phyloP scores from a whole-genome alignment of 2,113 vertebrate genomes.

The Hippocampus comes region DNA sequence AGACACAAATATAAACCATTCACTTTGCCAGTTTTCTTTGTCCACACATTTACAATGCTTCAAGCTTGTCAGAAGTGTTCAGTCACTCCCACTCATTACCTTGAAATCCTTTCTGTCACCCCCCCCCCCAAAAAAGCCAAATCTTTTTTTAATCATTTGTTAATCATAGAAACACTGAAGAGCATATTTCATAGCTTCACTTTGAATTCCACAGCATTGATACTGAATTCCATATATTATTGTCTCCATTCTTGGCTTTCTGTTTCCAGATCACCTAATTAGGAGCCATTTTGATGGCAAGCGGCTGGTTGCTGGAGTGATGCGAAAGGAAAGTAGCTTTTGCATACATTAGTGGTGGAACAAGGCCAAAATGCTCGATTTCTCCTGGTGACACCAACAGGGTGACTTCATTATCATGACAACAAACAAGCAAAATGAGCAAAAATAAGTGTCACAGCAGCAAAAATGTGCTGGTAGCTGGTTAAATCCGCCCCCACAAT shows the following conservation, averaged over 20 bases:
- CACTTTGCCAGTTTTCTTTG: slow-evolving; percentile 58
- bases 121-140: slow-evolving; percentile 1
- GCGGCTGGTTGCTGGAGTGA: slow-evolving; percentile 52
- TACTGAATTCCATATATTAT: slow-evolving; percentile 37
- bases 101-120: slow-evolving; percentile 47
- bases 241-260: slow-evolving; percentile 38
- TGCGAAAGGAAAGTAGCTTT: slow-evolving; percentile 52
- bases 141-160: slow-evolving; percentile 24
- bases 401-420: slow-evolving; percentile 69
- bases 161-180: slow-evolving; percentile 55
- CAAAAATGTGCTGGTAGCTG: slow-evolving; percentile 50
- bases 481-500: slow-evolving; percentile 33
- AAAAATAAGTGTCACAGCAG: slow-evolving; percentile 61
- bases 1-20: slow-evolving; percentile 44
- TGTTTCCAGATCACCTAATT: slow-evolving; percentile 55
- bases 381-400: slow-evolving; percentile 66
- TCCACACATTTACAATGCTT: slow-evolving; percentile 61
- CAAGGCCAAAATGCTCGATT: slow-evolving; percentile 64
- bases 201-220: slow-evolving; percentile 40
- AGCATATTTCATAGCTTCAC: slow-evolving; percentile 51
- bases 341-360: slow-evolving; percentile 65
- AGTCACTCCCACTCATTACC: slow-evolving; percentile 61
- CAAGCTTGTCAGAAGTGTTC: slow-evolving; percentile 56
- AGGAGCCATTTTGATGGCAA: slow-evolving; percentile 53
- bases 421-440: slow-evolving; percentile 69